A percentile compares a stretch with the other conserved stretches of the same genome.
Conservation (phyloP, 2,113 vertebrate species). For the Stercorarius parasiticus region DNA sequence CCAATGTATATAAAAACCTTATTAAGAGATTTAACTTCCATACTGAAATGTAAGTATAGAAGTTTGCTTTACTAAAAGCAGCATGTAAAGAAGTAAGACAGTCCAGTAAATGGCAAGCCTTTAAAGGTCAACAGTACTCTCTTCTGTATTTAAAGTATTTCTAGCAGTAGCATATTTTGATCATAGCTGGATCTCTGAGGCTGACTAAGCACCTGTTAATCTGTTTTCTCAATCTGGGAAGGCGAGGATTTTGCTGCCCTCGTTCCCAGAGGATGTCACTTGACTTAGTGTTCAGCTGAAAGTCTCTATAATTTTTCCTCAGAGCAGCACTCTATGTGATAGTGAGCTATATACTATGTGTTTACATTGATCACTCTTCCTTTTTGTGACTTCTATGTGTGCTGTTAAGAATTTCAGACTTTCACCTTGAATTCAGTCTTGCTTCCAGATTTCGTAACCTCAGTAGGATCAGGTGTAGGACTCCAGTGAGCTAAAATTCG, state of each 20-base stretch:
- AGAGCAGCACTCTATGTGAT: not conserved
- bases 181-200: not conserved
- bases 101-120: not conserved
- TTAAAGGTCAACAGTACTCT: not conserved
- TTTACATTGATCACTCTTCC: not conserved
- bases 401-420: not conserved
- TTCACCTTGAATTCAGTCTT: not conserved
- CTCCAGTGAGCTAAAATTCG: not conserved
- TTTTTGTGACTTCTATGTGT: not conserved
- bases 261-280: not conserved
- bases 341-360: not conserved
- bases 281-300: not conserved
- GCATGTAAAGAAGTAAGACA: not conserved
- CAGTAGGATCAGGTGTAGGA: constrained; percentile 13
- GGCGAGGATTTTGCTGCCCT: not conserved
- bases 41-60: not conserved
- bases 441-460: not conserved
- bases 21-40: not conserved
- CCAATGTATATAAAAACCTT: not conserved
- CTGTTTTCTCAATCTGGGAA: not conserved
- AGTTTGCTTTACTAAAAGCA: not conserved
- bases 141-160: not conserved
- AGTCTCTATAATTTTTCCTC: not conserved
- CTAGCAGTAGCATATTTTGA: not conserved
- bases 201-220: not conserved